These are phyloP conservation scores for Malachius bipustulatus DNA, from an alignment of 2,888 invertebrate genomes.

Conservation along the genomic window DNA sequence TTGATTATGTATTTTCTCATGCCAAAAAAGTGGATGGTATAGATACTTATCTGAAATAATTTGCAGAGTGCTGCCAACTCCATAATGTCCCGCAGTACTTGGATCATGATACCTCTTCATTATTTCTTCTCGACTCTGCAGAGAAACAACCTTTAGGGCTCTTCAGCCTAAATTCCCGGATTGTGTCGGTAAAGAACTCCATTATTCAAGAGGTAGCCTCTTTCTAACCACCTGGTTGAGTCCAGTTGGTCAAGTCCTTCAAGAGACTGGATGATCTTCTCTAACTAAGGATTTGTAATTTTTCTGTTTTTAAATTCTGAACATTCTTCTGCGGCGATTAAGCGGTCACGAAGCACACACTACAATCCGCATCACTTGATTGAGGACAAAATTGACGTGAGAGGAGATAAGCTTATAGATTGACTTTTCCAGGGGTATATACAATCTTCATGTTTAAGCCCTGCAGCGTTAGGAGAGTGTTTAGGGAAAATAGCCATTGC, in stretches of 20 bases:
- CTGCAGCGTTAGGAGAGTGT: not conserved
- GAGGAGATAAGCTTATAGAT: not conserved
- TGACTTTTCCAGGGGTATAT: not conserved
- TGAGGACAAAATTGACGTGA: too few relatives aligned
- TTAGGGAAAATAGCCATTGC: constrained; percentile 4
- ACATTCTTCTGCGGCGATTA: too few relatives aligned
- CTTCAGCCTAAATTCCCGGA: not conserved
- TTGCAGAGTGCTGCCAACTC: constrained; percentile 18
- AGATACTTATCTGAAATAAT: constrained; percentile 16
- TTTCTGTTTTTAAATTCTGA: too few relatives aligned
- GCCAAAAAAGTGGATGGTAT: constrained; percentile 23
- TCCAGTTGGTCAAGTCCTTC: too few relatives aligned
- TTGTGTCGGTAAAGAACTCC: not conserved
- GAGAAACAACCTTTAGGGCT: not conserved
- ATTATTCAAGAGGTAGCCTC: not conserved
- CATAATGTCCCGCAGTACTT: constrained; percentile 23
- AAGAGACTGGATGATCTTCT: too few relatives aligned
- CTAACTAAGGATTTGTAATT: too few relatives aligned
- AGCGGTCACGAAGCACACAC: too few relatives aligned
- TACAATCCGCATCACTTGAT: too few relatives aligned
- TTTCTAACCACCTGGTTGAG: too few relatives aligned
- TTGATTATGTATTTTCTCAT: constrained; percentile 18
- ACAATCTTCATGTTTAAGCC: not conserved
- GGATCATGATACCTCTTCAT: constrained; percentile 20
- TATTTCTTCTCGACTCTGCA: constrained; percentile 1